phyloP scores from a whole-genome alignment of 2,888 invertebrate genomes.

The Tuberolachnus salignus region DNA sequence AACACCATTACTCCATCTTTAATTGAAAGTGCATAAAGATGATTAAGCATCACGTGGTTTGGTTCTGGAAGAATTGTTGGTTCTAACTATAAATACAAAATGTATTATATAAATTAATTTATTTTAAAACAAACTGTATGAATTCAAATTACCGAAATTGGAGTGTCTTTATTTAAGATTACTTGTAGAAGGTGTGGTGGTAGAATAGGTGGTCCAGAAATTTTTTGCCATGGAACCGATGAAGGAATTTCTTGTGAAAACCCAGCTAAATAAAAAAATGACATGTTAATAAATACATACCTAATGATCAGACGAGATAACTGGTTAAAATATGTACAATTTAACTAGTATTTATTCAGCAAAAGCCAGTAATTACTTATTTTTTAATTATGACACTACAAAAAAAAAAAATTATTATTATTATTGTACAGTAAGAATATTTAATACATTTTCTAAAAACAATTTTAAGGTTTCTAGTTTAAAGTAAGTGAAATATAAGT shows the following conservation, averaged over 20 bases:
- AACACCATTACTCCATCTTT: slow-evolving; percentile 99
- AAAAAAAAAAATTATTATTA: background rate
- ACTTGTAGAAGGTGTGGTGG: slow-evolving; percentile 98
- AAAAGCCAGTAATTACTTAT: background rate
- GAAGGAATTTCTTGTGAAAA: slow-evolving; percentile 82
- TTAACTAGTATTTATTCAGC: background rate
- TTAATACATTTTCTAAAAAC: background rate
- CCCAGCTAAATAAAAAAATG: slow-evolving; percentile 62
- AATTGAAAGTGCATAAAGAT: slow-evolving; percentile 98
- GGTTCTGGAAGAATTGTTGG: slow-evolving; percentile 99
- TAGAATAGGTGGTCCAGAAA: slow-evolving; percentile 91
- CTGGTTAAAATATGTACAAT: too few relatives aligned
- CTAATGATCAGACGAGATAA: too few relatives aligned
- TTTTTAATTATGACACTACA: background rate
- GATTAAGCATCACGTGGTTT: slow-evolving; percentile 99
- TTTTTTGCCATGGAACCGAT: slow-evolving; percentile 90
- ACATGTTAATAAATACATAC: background rate
- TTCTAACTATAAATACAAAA: slow-evolving; percentile 76
- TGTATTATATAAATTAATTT: background rate
- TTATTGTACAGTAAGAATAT: too few relatives aligned
- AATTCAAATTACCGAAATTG: slow-evolving; percentile 76
- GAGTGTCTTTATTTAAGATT: slow-evolving; percentile 97
- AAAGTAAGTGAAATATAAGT: too few relatives aligned
- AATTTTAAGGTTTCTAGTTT: too few relatives aligned
- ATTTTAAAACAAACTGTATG: background rate